Evolutionary conservation across 2,113 vertebrate genomes (phyloP).

Genomic region (Oncorhynchus masou): DNA sequence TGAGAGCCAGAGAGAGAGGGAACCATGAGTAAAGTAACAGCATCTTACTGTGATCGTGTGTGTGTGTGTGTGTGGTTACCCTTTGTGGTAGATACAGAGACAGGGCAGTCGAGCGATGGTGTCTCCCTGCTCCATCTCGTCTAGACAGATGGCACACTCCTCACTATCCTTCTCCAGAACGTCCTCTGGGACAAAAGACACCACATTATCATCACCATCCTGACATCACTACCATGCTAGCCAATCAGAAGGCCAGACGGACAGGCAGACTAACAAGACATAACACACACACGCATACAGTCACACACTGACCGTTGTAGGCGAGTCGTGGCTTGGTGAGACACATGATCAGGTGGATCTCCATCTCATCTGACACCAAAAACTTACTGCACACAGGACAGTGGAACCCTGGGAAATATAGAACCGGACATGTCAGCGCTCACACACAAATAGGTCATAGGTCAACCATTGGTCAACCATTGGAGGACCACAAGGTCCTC

Average conservation of each 20-base stretch:
- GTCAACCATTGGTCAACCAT: not conserved
- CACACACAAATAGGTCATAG: slow-evolving; percentile 22
- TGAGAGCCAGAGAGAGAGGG: slow-evolving; percentile 55
- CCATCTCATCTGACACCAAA: slow-evolving; percentile 91
- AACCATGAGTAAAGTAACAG: not conserved
- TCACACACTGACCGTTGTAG: slow-evolving; percentile 81
- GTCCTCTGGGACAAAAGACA: slow-evolving; percentile 81
- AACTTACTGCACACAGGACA: slow-evolving; percentile 97
- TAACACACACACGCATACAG: not conserved
- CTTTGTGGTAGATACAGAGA: slow-evolving; percentile 98
- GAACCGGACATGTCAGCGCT: slow-evolving; percentile 17
- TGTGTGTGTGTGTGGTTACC: slow-evolving; percentile 69
- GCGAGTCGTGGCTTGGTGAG: slow-evolving; percentile 94
- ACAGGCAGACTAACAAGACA: not conserved
- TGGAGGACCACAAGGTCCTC: too few relatives aligned
- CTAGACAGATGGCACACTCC: slow-evolving; percentile 97
- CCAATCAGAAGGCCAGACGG: slow-evolving; percentile 23
- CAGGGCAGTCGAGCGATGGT: slow-evolving; percentile 97
- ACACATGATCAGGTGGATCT: slow-evolving; percentile 95
- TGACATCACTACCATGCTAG: not conserved
- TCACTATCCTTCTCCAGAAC: slow-evolving; percentile 94
- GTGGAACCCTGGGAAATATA: slow-evolving; percentile 82
- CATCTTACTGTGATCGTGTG: not conserved
- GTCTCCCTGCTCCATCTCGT: slow-evolving; percentile 93
- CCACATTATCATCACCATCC: not conserved